A percentile compares a stretch with the other conserved stretches of the same genome.
phyloP scores from a whole-genome alignment of 92 coral and sea anemone genomes.

The Montipora capitata region DNA sequence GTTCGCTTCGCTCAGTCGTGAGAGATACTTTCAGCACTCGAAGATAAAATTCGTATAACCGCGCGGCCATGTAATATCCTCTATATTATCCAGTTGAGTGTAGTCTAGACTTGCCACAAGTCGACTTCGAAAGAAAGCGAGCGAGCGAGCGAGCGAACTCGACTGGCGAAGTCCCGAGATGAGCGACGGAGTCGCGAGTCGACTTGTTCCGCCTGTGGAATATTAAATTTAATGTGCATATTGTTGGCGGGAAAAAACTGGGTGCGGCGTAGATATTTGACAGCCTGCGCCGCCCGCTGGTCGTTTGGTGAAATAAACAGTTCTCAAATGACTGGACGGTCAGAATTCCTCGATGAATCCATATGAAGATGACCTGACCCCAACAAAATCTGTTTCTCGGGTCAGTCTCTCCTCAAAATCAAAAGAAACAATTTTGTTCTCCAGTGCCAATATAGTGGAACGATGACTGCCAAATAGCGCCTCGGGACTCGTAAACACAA shows the following conservation, averaged over 20 bases:
- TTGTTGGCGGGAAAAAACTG: slow-evolving; percentile 6
- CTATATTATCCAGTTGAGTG: too few species aligned
- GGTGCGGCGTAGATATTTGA: not conserved
- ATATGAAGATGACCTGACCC: not conserved
- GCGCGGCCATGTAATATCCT: too few species aligned
- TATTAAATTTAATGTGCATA: slow-evolving; percentile 18
- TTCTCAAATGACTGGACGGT: not conserved
- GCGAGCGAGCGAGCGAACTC: too few species aligned
- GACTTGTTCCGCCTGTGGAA: slow-evolving; percentile 46
- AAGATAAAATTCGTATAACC: too few species aligned
- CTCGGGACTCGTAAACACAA: too few species aligned
- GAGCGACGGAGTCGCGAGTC: slow-evolving; percentile 25
- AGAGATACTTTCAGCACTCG: too few species aligned
- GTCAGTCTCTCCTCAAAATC: not conserved
- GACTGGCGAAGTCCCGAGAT: too few species aligned
- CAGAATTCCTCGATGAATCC: not conserved
- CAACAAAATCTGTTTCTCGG: slow-evolving; percentile 13
- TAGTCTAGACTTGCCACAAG: not conserved
- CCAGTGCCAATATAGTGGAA: not conserved
- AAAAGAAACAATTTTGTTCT: not conserved
- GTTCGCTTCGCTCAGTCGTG: too few species aligned
- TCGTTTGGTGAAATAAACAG: not conserved
- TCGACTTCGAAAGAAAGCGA: not conserved
- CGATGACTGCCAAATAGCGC: not conserved
- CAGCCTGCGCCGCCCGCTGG: not conserved